Conservation (phyloP, 2,113 vertebrate species). For the Dipodomys stephensi region DNA sequence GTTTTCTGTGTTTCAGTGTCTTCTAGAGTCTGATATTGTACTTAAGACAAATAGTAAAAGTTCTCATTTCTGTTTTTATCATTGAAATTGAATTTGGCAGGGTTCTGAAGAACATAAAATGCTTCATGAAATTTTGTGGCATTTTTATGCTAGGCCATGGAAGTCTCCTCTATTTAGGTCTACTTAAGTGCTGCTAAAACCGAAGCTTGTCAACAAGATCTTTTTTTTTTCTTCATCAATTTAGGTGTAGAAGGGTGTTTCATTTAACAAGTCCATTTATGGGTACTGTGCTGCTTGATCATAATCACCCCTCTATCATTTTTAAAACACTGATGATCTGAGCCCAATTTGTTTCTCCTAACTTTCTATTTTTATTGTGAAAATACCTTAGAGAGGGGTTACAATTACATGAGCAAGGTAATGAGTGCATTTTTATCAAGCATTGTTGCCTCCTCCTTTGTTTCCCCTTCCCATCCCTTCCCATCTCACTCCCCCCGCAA, state of each 20-base stretch:
- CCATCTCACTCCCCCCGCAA: no score
- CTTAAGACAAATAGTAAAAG: neutral
- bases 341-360: neutral
- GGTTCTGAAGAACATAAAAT: neutral
- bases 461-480: no score
- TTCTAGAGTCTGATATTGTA: neutral
- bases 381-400: no score
- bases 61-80: neutral
- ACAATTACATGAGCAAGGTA: no score
- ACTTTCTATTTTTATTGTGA: neutral
- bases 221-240: neutral
- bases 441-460: no score
- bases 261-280: neutral
- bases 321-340: neutral
- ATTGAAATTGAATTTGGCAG: neutral
- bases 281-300: no score
- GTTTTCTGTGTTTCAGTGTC: constrained; percentile 7
- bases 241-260: neutral
- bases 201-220: neutral
- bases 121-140: neutral
- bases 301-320: neutral
- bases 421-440: no score
- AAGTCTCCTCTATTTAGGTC: neutral
- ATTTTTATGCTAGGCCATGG: neutral
- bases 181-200: neutral